These are phyloP conservation scores for Aldrovandia affinis DNA, from an alignment of 2,797 vertebrate genomes.

Conservation along the genomic window DNA sequence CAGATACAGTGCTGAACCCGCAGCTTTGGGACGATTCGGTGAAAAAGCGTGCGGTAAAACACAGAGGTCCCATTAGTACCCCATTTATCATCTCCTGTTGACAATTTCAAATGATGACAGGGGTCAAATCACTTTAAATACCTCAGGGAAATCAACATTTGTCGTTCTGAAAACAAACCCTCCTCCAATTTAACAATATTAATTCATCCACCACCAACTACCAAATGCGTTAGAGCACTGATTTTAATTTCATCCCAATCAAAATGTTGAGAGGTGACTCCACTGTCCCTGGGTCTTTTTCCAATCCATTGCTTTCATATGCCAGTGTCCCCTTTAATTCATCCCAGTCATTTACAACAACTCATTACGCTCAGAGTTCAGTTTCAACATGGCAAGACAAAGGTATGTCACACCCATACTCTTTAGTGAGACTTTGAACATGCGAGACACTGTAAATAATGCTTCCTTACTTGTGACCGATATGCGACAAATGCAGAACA, in stretches of 20 bases:
- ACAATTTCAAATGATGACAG: conserved; percentile 82
- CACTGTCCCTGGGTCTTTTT: conserved; percentile 55
- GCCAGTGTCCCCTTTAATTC: conserved; percentile 75
- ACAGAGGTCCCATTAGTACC: conserved; percentile 79
- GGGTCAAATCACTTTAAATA: conserved; percentile 82
- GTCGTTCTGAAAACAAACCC: conserved; percentile 76
- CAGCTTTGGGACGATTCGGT: conserved; percentile 45
- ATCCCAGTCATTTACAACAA: conserved; percentile 66
- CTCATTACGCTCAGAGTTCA: conserved; percentile 43
- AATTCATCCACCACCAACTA: conserved; percentile 73
- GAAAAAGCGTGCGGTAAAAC: conserved; percentile 68
- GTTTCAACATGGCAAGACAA: conserved; percentile 45
- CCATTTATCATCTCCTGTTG: conserved; percentile 83
- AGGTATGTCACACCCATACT: conserved; percentile 69
- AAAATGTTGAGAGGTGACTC: conserved; percentile 66
- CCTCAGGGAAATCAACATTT: conserved; percentile 83
- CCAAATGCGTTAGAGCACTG: conserved; percentile 61
- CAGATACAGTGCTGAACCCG: conserved; percentile 23
- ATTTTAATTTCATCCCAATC: conserved; percentile 78
- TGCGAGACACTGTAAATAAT: conserved; percentile 71
- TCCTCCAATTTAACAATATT: conserved; percentile 65
- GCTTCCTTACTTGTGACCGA: conserved; percentile 67
- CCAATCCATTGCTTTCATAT: conserved; percentile 73
- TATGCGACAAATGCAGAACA: conserved; percentile 65
- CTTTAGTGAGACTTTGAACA: conserved; percentile 68